Evolutionary conservation across 2,113 vertebrate species (phyloP).

Genomic region (Brachyhypopomus occidentalis): DNA sequence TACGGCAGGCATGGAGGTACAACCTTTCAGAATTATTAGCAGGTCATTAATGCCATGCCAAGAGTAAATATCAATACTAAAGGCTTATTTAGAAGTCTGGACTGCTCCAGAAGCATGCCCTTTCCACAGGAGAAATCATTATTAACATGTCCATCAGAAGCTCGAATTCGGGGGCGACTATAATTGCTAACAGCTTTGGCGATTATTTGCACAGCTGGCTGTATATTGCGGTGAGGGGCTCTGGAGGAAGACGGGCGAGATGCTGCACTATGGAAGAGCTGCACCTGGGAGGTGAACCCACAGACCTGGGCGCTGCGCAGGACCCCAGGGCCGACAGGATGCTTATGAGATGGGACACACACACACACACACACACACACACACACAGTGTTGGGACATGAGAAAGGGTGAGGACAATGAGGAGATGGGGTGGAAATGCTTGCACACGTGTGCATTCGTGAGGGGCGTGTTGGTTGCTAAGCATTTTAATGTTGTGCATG

Average conservation of each 20-base stretch:
- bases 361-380: neutral
- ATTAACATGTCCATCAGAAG: conserved; percentile 59
- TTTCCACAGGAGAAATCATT: conserved; percentile 58
- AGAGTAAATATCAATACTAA: conserved; percentile 60
- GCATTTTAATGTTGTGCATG: too few species aligned
- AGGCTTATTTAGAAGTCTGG: conserved; percentile 56
- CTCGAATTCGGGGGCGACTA: conserved; percentile 46
- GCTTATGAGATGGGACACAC: conserved; percentile 58
- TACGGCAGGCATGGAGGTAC: conserved; percentile 33
- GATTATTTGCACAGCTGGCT: conserved; percentile 61
- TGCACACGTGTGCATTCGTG: neutral
- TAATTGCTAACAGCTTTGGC: conserved; percentile 57
- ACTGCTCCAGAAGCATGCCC: conserved; percentile 52
- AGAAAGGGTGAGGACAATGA: neutral
- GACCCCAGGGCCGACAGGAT: conserved; percentile 58
- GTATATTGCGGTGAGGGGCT: conserved; percentile 52
- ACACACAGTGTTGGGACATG: conserved; percentile 14
- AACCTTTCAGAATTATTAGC: conserved; percentile 60
- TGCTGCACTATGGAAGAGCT: conserved; percentile 33
- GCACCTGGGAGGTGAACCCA: conserved; percentile 58
- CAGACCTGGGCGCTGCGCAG: conserved; percentile 55
- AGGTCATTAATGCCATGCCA: conserved; percentile 55
- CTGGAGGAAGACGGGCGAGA: conserved; percentile 33
- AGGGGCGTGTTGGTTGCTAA: too few species aligned
- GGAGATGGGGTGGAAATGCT: neutral